Percentiles rank a stretch among this genome's conserved stretches.
phyloP scores from a whole-genome alignment of 1,140 invertebrate species.

The Papilio machaon region DNA sequence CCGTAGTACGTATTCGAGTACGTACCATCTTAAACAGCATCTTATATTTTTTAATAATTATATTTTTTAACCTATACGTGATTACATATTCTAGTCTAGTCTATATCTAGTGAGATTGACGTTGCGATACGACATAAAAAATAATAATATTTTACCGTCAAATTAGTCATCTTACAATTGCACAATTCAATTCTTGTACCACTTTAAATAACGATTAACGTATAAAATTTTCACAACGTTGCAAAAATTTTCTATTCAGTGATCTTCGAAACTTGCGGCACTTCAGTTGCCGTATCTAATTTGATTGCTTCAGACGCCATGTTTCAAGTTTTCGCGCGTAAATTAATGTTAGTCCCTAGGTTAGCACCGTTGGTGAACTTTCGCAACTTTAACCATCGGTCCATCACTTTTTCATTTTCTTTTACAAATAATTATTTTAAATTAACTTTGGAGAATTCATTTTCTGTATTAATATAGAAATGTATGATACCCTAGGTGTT shows the following conservation, averaged over 20 bases:
- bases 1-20: not conserved
- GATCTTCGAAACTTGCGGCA: conserved; percentile 49
- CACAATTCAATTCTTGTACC: conserved; percentile 8
- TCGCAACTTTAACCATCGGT: too few relatives aligned
- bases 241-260: conserved; percentile 38
- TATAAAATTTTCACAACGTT: conserved; percentile 22
- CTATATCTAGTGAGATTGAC: not conserved
- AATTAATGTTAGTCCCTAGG: conserved; percentile 18
- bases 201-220: conserved; percentile 4
- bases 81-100: not conserved
- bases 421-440: too few relatives aligned
- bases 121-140: not conserved
- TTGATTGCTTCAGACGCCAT: conserved; percentile 22
- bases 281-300: conserved; percentile 41
- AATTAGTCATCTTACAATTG: not conserved
- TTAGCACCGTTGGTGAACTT: too few relatives aligned
- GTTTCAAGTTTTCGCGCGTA: conserved; percentile 46
- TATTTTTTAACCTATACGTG: too few relatives aligned
- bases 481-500: too few relatives aligned
- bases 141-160: conserved; percentile 2
- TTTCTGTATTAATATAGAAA: too few relatives aligned
- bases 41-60: not conserved
- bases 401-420: too few relatives aligned
- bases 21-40: not conserved
- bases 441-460: too few relatives aligned